Percentiles rank a stretch among this genome's conserved stretches.
Conservation (phyloP, 2,113 vertebrate species). For the Sylvilagus bachmani region DNA sequence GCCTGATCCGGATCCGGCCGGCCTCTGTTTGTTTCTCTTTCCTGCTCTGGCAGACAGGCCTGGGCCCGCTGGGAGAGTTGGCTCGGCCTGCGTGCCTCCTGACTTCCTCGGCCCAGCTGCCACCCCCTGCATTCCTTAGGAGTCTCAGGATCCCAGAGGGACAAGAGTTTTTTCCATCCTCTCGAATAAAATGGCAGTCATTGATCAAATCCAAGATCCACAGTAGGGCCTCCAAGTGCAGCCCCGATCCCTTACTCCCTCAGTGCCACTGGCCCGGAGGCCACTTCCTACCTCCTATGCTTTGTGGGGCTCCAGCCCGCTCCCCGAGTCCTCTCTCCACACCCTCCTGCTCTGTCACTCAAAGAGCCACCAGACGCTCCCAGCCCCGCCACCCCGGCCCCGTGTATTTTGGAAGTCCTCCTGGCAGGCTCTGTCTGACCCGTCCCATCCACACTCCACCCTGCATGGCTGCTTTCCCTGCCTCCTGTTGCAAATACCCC, state of each 20-base stretch:
- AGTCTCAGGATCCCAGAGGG: slow-evolving; percentile 59
- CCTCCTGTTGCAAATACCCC: not conserved
- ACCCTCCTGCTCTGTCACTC: not conserved
- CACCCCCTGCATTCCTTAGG: slow-evolving; percentile 58
- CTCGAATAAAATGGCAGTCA: slow-evolving; percentile 33
- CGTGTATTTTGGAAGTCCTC: not conserved
- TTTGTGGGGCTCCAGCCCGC: rapidly evolving
- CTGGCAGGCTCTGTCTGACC: not conserved
- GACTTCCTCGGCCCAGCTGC: slow-evolving; percentile 63
- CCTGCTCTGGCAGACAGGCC: slow-evolving; percentile 61
- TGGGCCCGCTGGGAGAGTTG: slow-evolving; percentile 42
- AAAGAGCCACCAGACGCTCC: rapidly evolving
- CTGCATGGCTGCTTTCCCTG: not conserved
- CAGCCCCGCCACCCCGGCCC: not conserved
- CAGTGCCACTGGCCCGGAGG: not conserved
- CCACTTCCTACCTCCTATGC: not conserved
- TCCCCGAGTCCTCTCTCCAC: not conserved
- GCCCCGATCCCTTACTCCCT: not conserved
- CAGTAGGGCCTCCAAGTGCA: slow-evolving; percentile 1
- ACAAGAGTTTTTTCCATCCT: slow-evolving; percentile 52
- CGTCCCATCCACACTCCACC: not conserved
- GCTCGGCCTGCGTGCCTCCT: slow-evolving; percentile 46
- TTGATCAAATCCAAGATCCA: slow-evolving; percentile 40
- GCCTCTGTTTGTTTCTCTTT: slow-evolving; percentile 66
- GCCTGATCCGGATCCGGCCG: not conserved